These are phyloP conservation scores for Sebastes jordani DNA, from an alignment of 2,797 vertebrate species.

Conservation along the genomic window DNA sequence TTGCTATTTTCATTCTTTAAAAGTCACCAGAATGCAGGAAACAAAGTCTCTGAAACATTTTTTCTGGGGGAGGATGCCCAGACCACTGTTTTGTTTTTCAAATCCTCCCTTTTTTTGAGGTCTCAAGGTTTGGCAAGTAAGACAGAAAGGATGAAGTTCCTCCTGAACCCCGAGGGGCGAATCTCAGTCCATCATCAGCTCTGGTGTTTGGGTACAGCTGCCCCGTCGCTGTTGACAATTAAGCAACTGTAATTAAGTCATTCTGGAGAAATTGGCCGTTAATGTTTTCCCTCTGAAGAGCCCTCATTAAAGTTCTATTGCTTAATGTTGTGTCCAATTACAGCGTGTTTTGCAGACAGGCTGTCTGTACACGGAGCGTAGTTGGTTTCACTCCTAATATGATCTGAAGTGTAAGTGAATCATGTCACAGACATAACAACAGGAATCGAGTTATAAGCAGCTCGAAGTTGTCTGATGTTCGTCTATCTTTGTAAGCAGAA, in stretches of 20 bases:
- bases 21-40: background rate
- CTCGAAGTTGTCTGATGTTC: conserved; percentile 19
- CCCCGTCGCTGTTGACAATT: conserved; percentile 48
- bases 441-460: conserved; percentile 39
- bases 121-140: background rate
- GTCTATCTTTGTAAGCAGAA: background rate
- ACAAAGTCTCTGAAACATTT: background rate
- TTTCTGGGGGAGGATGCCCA: too few relatives aligned
- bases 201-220: conserved; percentile 39
- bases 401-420: conserved; percentile 31
- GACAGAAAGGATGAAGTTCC: conserved; percentile 1
- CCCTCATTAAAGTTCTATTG: conserved; percentile 46
- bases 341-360: conserved; percentile 33
- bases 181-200: conserved; percentile 1
- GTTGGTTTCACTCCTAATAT: conserved; percentile 19
- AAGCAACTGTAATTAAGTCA: conserved; percentile 57
- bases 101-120: background rate
- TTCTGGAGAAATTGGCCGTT: conserved; percentile 53
- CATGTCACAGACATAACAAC: conserved; percentile 8
- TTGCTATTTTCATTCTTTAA: background rate
- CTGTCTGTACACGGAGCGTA: conserved; percentile 4
- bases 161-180: background rate
- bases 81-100: background rate
- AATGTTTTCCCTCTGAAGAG: conserved; percentile 43
- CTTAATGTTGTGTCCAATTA: conserved; percentile 57